Conservation (phyloP, 2,113 vertebrate genomes). For the Podarcis muralis region DNA sequence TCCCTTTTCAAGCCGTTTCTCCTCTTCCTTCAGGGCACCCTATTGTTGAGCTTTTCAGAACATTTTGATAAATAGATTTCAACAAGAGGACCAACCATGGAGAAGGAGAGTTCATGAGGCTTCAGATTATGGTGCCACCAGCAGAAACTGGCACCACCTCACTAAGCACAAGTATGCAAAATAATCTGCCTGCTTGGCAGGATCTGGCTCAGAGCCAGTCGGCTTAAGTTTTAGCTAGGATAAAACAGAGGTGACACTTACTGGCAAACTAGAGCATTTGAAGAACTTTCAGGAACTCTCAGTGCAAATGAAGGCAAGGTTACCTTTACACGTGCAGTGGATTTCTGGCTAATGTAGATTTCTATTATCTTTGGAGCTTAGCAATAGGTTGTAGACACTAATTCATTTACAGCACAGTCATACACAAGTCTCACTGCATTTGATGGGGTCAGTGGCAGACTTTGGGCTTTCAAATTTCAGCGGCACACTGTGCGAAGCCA, state of each 20-base stretch:
- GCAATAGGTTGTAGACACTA: neutral
- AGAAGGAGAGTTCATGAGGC: neutral
- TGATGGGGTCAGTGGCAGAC: neutral
- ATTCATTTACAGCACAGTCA: neutral
- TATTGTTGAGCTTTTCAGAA: neutral
- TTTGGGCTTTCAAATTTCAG: no score
- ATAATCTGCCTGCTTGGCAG: slow-evolving; percentile 3
- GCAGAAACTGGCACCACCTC: neutral
- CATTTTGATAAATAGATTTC: neutral
- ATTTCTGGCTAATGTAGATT: neutral
- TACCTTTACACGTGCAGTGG: slow-evolving; percentile 29
- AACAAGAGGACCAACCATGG: slow-evolving; percentile 4
- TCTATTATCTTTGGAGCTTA: neutral
- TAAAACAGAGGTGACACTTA: slow-evolving; percentile 39
- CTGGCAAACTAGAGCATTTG: slow-evolving; percentile 44
- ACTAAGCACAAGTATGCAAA: slow-evolving; percentile 14
- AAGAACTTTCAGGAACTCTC: slow-evolving; percentile 48
- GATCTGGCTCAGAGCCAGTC: slow-evolving; percentile 48
- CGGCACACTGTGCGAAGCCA: neutral
- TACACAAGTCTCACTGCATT: neutral
- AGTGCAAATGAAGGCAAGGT: slow-evolving; percentile 28
- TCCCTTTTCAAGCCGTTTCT: slow-evolving; percentile 8
- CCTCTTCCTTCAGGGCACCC: neutral
- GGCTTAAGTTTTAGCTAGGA: slow-evolving; percentile 28
- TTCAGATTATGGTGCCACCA: neutral